Conservation (phyloP, 2,888 invertebrate species). For the Trissolcus brochymenae region DNA sequence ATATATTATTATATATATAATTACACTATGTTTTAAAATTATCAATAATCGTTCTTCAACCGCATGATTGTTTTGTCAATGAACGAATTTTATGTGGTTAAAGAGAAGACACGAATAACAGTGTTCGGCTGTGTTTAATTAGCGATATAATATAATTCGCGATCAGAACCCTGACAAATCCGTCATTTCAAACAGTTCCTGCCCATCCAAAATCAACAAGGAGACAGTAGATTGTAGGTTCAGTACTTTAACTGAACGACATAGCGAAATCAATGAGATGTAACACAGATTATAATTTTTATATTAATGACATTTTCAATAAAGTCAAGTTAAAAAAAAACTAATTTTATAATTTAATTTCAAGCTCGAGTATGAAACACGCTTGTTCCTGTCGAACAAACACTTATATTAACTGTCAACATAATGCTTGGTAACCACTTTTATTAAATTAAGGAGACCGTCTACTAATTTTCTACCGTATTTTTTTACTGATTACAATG, state of each 20-base stretch:
- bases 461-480: no score
- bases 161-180: slow-evolving; percentile 35
- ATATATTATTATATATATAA: slow-evolving; percentile 1
- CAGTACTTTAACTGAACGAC: background rate
- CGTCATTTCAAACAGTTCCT: slow-evolving; percentile 20
- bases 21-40: slow-evolving; percentile 40
- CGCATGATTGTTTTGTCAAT: slow-evolving; percentile 27
- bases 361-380: no score
- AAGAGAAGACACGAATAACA: slow-evolving; percentile 53
- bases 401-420: no score
- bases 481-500: no score
- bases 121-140: slow-evolving; percentile 32
- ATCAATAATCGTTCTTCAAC: slow-evolving; percentile 36
- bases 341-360: background rate
- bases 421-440: no score
- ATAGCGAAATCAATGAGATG: slow-evolving; percentile 4
- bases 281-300: background rate
- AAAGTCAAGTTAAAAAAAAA: no score
- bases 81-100: slow-evolving; percentile 34
- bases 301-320: no score
- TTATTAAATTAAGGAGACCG: no score
- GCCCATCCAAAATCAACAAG: background rate
- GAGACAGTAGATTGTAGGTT: background rate
- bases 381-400: no score
- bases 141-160: slow-evolving; percentile 27